A percentile compares a stretch with the other conserved stretches of the same genome.
phyloP scores from a whole-genome alignment of 2,797 vertebrate genomes.

The Odontamblyopus lacepedii region DNA sequence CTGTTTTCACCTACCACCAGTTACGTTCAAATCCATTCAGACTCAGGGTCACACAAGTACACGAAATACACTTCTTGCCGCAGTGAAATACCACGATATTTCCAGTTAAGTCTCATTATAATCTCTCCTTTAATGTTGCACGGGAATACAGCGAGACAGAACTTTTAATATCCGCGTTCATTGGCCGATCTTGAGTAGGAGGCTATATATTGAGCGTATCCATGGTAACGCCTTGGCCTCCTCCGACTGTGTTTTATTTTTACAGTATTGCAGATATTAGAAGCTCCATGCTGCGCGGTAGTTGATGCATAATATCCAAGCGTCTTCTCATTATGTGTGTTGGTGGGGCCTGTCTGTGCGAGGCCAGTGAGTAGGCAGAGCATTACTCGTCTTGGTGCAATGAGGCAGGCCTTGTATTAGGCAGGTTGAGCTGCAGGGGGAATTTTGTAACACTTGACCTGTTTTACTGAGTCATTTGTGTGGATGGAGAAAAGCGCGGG shows the following conservation, averaged over 20 bases:
- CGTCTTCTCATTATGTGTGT: conserved; percentile 39
- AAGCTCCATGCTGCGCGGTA: background rate
- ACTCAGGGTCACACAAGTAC: no score
- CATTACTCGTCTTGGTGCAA: conserved; percentile 73
- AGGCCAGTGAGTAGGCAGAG: conserved; percentile 50
- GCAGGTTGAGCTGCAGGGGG: conserved; percentile 81
- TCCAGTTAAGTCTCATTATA: no score
- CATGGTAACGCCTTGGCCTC: background rate
- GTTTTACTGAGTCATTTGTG: conserved; percentile 81
- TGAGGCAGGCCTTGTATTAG: conserved; percentile 74
- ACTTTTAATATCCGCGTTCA: background rate
- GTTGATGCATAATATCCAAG: conserved; percentile 19
- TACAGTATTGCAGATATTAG: background rate
- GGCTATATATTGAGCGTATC: background rate
- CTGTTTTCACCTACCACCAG: no score
- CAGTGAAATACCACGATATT: no score
- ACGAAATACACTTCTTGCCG: no score
- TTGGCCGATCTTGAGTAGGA: background rate
- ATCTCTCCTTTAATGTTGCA: background rate
- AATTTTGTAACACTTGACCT: conserved; percentile 85
- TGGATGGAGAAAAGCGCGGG: conserved; percentile 55
- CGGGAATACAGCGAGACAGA: background rate
- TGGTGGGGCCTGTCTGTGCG: conserved; percentile 28
- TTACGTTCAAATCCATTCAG: no score
- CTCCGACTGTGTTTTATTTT: background rate